These are phyloP conservation scores for Gymnothorax javanicus DNA, from an alignment of 2,797 vertebrate species.

Conservation along the genomic window DNA sequence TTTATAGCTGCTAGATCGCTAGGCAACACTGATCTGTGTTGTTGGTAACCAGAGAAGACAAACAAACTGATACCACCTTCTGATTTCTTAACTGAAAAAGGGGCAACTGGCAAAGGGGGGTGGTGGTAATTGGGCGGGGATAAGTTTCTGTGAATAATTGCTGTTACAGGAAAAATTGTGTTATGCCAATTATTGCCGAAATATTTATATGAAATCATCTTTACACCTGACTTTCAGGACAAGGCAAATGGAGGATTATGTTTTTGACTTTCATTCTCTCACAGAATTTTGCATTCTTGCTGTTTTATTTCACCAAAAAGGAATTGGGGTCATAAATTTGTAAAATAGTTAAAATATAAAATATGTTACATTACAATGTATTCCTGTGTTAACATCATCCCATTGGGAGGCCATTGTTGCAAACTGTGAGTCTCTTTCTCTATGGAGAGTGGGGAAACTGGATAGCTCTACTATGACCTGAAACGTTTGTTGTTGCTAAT, in stretches of 20 bases:
- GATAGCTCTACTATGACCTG: slow-evolving; percentile 46
- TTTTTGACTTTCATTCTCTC: background rate
- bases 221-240: background rate
- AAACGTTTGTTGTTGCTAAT: slow-evolving; percentile 40
- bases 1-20: slow-evolving; percentile 43
- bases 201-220: background rate
- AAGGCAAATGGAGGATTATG: background rate
- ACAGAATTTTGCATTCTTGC: background rate
- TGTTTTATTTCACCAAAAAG: background rate
- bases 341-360: background rate
- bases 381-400: background rate
- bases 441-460: slow-evolving; percentile 47
- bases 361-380: background rate
- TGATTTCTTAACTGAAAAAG: slow-evolving; percentile 14
- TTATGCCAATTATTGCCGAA: background rate
- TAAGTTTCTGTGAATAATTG: background rate
- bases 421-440: slow-evolving; percentile 6
- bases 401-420: background rate
- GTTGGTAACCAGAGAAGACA: slow-evolving; percentile 44
- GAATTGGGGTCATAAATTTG: background rate
- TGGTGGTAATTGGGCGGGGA: slow-evolving; percentile 22
- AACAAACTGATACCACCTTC: slow-evolving; percentile 45
- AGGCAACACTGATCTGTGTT: slow-evolving; percentile 32
- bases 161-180: background rate
- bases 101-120: background rate